A percentile compares a stretch with the other conserved stretches of the same genome.
These are phyloP conservation scores for Phyllotreta cruciferae DNA, from an alignment of 2,888 invertebrate genomes.

Conservation along the genomic window DNA sequence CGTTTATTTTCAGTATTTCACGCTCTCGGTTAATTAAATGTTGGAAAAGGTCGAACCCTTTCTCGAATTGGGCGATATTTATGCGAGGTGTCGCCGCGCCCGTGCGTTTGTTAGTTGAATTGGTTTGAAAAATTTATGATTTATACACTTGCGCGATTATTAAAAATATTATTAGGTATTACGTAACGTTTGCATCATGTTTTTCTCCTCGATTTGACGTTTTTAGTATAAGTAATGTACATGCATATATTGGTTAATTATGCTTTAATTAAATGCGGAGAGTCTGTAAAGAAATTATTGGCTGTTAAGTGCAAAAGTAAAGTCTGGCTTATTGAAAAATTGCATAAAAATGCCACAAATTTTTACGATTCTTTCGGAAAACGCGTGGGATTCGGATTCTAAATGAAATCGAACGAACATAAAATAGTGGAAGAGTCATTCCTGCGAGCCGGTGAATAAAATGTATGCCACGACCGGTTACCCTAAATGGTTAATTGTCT, in stretches of 20 bases:
- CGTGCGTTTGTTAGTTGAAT: background rate
- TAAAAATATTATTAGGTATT: too few species aligned
- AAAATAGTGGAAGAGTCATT: constrained; percentile 7
- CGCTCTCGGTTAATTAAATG: background rate
- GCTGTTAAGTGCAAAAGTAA: too few species aligned
- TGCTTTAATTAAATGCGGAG: too few species aligned
- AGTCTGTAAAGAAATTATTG: too few species aligned
- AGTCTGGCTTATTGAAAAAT: too few species aligned
- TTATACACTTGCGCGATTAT: too few species aligned
- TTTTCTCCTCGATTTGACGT: too few species aligned
- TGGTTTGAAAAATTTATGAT: too few species aligned
- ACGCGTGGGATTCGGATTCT: background rate
- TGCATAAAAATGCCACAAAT: too few species aligned
- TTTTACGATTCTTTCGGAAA: background rate
- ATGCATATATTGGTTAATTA: too few species aligned
- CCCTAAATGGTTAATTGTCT: constrained; percentile 48
- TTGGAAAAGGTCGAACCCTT: constrained; percentile 3
- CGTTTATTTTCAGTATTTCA: constrained; percentile 2
- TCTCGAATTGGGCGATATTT: background rate
- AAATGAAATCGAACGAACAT: background rate
- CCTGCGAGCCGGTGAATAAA: constrained; percentile 43
- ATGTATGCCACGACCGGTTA: constrained; percentile 48
- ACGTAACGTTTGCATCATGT: too few species aligned
- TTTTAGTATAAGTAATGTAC: too few species aligned
- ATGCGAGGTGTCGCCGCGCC: background rate